A percentile compares a stretch with the other conserved stretches of the same genome.
These are phyloP conservation scores for Sprattus sprattus DNA, from an alignment of 2,113 vertebrate species.

Conservation along the genomic window DNA sequence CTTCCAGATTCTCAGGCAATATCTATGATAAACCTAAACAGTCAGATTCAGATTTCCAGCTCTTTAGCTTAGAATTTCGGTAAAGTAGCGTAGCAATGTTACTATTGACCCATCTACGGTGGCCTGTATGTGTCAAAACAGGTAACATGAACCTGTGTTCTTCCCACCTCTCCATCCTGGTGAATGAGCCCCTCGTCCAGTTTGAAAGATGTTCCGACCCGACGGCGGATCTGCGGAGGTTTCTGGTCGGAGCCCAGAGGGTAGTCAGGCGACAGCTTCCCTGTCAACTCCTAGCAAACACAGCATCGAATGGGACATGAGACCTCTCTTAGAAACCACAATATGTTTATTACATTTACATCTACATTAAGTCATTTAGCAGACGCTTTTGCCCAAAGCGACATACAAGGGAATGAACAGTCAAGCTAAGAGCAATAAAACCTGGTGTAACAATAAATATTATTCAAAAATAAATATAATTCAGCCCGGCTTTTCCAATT, in stretches of 20 bases:
- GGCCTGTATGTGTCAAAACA: neutral
- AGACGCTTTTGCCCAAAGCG: no score
- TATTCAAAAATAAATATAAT: no score
- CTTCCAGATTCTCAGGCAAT: no score
- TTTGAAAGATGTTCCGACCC: constrained; percentile 85
- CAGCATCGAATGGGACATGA: constrained; percentile 20
- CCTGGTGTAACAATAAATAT: no score
- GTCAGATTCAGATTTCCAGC: neutral
- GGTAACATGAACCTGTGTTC: neutral
- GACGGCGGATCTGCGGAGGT: constrained; percentile 79
- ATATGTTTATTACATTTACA: no score
- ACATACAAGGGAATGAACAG: no score
- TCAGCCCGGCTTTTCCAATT: no score
- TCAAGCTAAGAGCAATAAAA: no score
- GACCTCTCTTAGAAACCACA: constrained; percentile 7
- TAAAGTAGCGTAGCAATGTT: neutral
- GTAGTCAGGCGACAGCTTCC: constrained; percentile 80
- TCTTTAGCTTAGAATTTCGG: neutral
- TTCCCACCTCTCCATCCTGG: constrained; percentile 75
- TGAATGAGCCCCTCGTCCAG: constrained; percentile 80
- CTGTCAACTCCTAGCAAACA: constrained; percentile 82
- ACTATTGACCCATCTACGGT: neutral
- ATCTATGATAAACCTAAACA: no score
- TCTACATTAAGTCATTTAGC: no score
- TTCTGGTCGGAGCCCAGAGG: constrained; percentile 83